These are phyloP conservation scores for Tyrannus savana DNA, from an alignment of 2,113 vertebrate species.

Conservation along the genomic window DNA sequence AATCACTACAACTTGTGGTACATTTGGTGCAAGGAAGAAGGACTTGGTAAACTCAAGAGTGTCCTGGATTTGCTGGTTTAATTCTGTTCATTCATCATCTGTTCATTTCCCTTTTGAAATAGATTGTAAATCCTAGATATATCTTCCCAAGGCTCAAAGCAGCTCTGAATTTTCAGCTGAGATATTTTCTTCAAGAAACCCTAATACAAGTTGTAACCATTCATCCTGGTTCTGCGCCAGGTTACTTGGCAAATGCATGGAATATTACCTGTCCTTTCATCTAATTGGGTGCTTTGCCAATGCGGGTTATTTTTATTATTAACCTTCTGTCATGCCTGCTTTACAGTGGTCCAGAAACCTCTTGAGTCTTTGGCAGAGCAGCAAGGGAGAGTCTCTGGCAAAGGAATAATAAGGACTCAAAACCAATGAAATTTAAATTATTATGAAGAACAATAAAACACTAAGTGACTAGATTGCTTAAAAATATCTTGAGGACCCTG, in stretches of 20 bases:
- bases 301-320: slow-evolving; percentile 53
- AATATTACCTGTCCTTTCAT: slow-evolving; percentile 36
- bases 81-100: background rate
- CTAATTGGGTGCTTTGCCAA: slow-evolving; percentile 33
- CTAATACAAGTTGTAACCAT: slow-evolving; percentile 1
- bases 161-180: background rate
- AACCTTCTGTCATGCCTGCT: slow-evolving; percentile 44
- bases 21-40: background rate
- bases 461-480: background rate
- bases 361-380: slow-evolving; percentile 38
- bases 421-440: background rate
- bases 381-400: slow-evolving; percentile 25
- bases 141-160: background rate
- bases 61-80: background rate
- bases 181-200: background rate
- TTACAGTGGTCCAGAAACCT: slow-evolving; percentile 43
- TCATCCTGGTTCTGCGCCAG: background rate
- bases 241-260: slow-evolving; percentile 17
- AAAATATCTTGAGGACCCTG: background rate
- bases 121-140: background rate
- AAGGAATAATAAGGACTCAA: slow-evolving; percentile 15
- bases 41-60: background rate
- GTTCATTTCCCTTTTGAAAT: background rate
- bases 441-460: slow-evolving; percentile 8
- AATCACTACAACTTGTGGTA: background rate